Base-by-base conservation (phyloP, 2,888 invertebrate genomes). In the Lepidochrysops patricia region DNA sequence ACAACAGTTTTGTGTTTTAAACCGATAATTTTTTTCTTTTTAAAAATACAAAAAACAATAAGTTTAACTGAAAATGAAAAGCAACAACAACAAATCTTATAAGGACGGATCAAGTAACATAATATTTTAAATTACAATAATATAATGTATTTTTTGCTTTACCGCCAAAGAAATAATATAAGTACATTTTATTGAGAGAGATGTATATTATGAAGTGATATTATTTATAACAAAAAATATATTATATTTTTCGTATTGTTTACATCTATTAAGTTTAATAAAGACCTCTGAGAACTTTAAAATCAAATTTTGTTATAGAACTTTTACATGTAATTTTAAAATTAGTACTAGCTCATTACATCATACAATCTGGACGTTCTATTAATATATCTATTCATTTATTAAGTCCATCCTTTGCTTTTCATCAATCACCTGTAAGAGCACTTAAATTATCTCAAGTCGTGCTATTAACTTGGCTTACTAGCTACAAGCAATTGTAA, bases 391-490 rank as follows among this genome's bases (percentile, higher is more conserved):
- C 3, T 43, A 43, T 43, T 43, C 19, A 43, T 23, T 23, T 7
- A 1, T 23, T 7, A 1, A 43, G 19, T 6, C 19, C n/a, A 34
- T 0, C 37, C 15, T 23, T 23, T 43, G 2, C 12, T 43, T 43
- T 12, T 9, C 12, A 23, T 43, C 27, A 12, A 29, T 54, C 15
- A 54, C 9, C 4, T 54, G 32, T 54, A 54, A 54, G 54, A 54
- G 54, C 54, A 54, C 54, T 54, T 54, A 9, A 37, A 29, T 54
- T 52, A n/a, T 32, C 9, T 23, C 29, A 43, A 43, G 43, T 19
- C 4, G 19, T 43, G 12, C 37, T 37, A 9, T 29, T 9, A 29
- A 29, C 9, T 43, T 43, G 43, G 50, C 13, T 26, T 52, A 52
- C 52, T 52, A 15, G 27, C 27, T 27, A 52, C 13, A 52, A 27